Base-by-base conservation (phyloP, 2,888 invertebrate species). In the Melanargia galathea region DNA sequence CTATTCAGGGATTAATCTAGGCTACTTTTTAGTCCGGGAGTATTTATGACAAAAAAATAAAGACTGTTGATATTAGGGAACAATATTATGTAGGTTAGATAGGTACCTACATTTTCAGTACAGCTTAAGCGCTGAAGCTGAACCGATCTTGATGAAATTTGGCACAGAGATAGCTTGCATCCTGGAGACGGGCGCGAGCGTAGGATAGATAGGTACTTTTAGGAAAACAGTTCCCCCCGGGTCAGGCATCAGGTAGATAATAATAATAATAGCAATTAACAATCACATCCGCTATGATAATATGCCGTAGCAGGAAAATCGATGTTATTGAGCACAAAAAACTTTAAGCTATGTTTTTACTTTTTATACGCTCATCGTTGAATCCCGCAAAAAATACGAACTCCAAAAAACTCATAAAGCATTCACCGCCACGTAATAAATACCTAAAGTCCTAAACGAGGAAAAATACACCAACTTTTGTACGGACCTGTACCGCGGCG, bases 401-500 rank as follows among this genome's bases (percentile, higher is more conserved):
- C 33, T 30, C 33, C 22, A 48, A 13, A 48, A n/a, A n/a, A 4
- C 24, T 45, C 45, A 45, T 13, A n/a, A n/a, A 43, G 43, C 16
- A 30, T 48, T 24, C 24, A 24, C 51, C 16, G 30, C 30, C 51
- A 10, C 16, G 16, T 30, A 30, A 30, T 16, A 30, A 30, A 16
- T 51, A 18, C 18, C 51, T 51, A 18, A 51, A 51, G 30, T 30
- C 26, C 51, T 51, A 18, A 51, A 8, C 30, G 30, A 51, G 51
- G 51, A 51, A 30, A 48, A 51, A 18, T 18, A 13, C 46, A 33
- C 30, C 51, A 33, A 33, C 33, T 30, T 49, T 30, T 33, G 22
- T 30, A 7, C 30, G 16, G 2, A 10, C 49, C 49, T n/a, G 49
- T 49, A 26, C 30, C 18, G 26, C 6, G n/a, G 46, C 46, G 24